Evolutionary conservation across 37 sponge, comb jelly and placozoan species (phyloP).

Genomic region (Eunapius fragilis): DNA sequence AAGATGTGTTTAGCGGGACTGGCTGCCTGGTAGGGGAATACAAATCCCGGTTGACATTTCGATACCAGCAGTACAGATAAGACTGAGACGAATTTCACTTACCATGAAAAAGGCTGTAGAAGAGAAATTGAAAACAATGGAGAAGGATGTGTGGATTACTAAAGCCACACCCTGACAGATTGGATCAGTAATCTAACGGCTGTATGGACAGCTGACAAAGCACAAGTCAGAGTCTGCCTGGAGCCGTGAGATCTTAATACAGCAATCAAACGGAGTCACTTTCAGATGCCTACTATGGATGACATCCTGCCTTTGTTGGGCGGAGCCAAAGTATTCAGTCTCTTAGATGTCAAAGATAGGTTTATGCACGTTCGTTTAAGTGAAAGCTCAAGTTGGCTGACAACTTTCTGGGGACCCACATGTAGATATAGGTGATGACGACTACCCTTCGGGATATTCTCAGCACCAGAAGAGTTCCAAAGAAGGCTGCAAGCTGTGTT

Average conservation of each 20-base stretch:
- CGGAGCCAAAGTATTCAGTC: conserved; percentile 11
- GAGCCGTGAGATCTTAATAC: conserved; percentile 51
- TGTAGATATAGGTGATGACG: conserved; percentile 5
- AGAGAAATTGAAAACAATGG: conserved; percentile 11
- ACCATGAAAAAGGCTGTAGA: conserved; percentile 8
- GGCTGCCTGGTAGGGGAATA: conserved; percentile 10
- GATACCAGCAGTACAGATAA: conserved; percentile 17
- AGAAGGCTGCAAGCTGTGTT: no score
- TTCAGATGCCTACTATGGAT: conserved; percentile 24
- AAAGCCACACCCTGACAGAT: conserved; percentile 41
- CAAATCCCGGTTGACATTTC: neutral
- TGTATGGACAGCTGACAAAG: conserved; percentile 18
- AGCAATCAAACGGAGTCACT: conserved; percentile 39
- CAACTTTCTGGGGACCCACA: conserved; percentile 36
- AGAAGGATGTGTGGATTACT: conserved; percentile 10
- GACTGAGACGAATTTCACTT: conserved; percentile 33
- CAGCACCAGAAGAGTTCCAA: conserved; percentile 35
- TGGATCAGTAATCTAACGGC: conserved; percentile 40
- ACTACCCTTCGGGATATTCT: conserved; percentile 37
- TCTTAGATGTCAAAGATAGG: conserved; percentile 16
- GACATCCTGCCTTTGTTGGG: conserved; percentile 23
- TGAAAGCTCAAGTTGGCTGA: conserved; percentile 8
- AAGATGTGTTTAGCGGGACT: conserved; percentile 6
- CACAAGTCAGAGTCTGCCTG: conserved; percentile 40
- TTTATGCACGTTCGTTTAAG: conserved; percentile 26